phyloP scores from a whole-genome alignment of 2,888 invertebrate species.

The Proisotoma minuta region DNA sequence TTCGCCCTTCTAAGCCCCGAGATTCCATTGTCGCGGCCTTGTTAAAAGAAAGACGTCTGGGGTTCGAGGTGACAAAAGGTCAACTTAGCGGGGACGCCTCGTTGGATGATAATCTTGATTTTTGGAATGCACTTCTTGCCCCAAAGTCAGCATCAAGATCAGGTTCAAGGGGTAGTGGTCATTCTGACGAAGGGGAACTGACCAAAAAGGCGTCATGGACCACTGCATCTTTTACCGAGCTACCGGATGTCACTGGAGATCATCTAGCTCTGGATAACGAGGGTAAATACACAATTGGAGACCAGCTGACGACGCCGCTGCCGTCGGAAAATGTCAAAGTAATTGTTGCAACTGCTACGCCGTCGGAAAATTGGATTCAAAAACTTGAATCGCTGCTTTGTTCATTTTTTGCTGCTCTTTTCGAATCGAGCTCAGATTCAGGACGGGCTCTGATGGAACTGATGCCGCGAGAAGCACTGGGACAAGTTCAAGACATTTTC shows the following conservation, averaged over 20 bases:
- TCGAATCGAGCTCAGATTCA: constrained; percentile 16
- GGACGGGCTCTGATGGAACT: constrained; percentile 23
- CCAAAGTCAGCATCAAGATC: neutral
- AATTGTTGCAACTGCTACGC: neutral
- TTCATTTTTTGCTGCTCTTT: constrained; percentile 28
- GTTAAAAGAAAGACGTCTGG: neutral
- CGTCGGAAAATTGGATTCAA: constrained; percentile 17
- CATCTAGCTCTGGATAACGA: neutral
- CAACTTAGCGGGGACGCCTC: neutral
- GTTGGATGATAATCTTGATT: neutral
- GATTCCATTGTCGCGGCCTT: neutral
- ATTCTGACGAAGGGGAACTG: neutral
- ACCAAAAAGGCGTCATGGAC: constrained; percentile 9
- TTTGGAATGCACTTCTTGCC: neutral
- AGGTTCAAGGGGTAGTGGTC: neutral
- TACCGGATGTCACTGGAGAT: constrained; percentile 2
- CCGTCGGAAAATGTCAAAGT: neutral
- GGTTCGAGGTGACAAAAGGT: neutral
- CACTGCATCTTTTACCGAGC: constrained; percentile 22
- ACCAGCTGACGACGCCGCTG: neutral
- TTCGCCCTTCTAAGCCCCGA: neutral
- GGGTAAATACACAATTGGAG: neutral
- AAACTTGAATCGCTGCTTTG: constrained; percentile 23
- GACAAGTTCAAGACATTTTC: constrained; percentile 24
- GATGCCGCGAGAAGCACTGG: constrained; percentile 24